Evolutionary conservation across 2,797 vertebrate species (phyloP).

Genomic region (Champsocephalus gunnari): DNA sequence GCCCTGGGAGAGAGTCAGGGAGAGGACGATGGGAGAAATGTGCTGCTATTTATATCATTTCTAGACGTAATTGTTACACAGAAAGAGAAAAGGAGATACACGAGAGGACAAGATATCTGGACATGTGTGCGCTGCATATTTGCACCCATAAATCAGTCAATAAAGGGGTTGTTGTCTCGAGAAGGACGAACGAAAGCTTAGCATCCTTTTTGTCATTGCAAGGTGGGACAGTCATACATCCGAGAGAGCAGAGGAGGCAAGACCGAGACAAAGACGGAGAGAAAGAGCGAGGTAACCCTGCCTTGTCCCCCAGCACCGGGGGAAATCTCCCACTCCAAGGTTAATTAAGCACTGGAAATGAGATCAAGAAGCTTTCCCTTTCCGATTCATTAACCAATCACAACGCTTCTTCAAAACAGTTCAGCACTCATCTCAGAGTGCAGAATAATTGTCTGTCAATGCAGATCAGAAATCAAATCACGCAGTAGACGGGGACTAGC

Average conservation of each 20-base stretch:
- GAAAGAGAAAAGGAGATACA: conserved; percentile 39
- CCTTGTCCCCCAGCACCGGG: conserved; percentile 74
- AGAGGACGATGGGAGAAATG: conserved; percentile 8
- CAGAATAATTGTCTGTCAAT: conserved; percentile 79
- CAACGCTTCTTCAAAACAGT: conserved; percentile 80
- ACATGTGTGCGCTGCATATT: conserved; percentile 36
- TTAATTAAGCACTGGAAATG: conserved; percentile 86
- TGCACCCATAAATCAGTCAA: conserved; percentile 67
- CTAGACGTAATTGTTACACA: conserved; percentile 65
- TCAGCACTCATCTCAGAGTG: conserved; percentile 70
- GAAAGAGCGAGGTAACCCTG: conserved; percentile 68
- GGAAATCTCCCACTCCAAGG: conserved; percentile 84
- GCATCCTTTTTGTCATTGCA: conserved; percentile 73
- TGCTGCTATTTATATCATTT: conserved; percentile 75
- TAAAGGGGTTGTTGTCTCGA: conserved; percentile 41
- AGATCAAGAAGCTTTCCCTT: conserved; percentile 85
- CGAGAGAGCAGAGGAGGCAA: conserved; percentile 38
- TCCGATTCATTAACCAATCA: conserved; percentile 86
- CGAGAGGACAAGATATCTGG: conserved; percentile 28
- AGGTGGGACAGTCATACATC: conserved; percentile 49
- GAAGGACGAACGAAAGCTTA: conserved; percentile 56
- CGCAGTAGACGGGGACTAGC: conserved; percentile 21
- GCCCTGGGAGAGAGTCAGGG: conserved; percentile 63
- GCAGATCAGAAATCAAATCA: conserved; percentile 75
- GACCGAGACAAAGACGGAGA: conserved; percentile 62